These are phyloP conservation scores for Lophius piscatorius DNA, from an alignment of 2,113 vertebrate species.

Conservation along the genomic window DNA sequence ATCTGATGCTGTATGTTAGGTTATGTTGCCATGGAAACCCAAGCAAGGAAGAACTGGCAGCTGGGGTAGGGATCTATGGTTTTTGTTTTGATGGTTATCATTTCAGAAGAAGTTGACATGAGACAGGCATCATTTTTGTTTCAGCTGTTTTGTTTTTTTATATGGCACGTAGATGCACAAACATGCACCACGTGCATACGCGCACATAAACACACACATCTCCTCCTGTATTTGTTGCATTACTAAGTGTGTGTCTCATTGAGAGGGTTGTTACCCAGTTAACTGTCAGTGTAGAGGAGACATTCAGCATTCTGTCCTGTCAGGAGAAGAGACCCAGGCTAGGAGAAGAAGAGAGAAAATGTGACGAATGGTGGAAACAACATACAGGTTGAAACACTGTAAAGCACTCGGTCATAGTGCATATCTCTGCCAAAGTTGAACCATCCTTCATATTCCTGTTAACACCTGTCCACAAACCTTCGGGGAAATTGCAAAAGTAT, in stretches of 20 bases:
- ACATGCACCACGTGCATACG: constrained; percentile 7
- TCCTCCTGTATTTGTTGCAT: constrained; percentile 37
- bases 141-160: constrained; percentile 11
- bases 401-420: too few species aligned
- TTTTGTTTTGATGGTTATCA: constrained; percentile 38
- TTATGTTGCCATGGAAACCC: constrained; percentile 61
- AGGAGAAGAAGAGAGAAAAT: not conserved
- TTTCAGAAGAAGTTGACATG: constrained; percentile 41
- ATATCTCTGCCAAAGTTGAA: too few species aligned
- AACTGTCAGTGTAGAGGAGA: constrained; percentile 49
- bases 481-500: too few species aligned
- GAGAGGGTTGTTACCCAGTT: constrained; percentile 72
- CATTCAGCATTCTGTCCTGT: constrained; percentile 31
- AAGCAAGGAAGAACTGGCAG: constrained; percentile 24
- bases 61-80: constrained; percentile 29
- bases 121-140: constrained; percentile 41
- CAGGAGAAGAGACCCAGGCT: constrained; percentile 19
- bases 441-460: too few species aligned
- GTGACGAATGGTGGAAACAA: too few species aligned
- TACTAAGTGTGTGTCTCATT: constrained; percentile 42
- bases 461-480: too few species aligned
- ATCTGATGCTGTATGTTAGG: constrained; percentile 48
- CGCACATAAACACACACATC: constrained; percentile 16
- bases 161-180: constrained; percentile 18
- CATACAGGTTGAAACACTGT: constrained; percentile 7